Evolutionary conservation across 2,113 vertebrate species (phyloP).

Genomic region (Tenrec ecaudatus): DNA sequence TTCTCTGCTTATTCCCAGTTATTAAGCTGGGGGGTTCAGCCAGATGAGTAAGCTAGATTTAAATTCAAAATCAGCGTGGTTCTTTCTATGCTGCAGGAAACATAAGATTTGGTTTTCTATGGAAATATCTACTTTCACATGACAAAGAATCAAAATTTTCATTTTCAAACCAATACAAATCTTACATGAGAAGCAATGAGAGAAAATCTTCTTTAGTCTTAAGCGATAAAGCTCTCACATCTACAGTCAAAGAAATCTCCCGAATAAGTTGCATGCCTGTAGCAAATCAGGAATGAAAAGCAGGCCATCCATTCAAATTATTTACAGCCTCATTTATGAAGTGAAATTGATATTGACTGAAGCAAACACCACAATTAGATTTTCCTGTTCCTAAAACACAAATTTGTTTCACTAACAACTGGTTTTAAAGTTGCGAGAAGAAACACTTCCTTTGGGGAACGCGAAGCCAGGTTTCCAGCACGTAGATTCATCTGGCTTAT

Average conservation of each 20-base stretch:
- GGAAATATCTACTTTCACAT: slow-evolving; percentile 31
- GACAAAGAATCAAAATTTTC: slow-evolving; percentile 53
- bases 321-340: slow-evolving; percentile 42
- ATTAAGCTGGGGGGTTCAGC: background rate
- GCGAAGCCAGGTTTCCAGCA: background rate
- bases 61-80: slow-evolving; percentile 28
- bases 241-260: background rate
- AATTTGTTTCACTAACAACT: background rate
- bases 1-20: background rate
- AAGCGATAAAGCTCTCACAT: background rate
- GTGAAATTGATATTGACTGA: background rate
- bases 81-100: slow-evolving; percentile 27
- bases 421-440: background rate
- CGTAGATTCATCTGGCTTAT: background rate
- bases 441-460: slow-evolving; percentile 12
- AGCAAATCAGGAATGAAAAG: slow-evolving; percentile 9
- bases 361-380: background rate
- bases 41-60: background rate
- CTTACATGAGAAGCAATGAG: slow-evolving; percentile 23
- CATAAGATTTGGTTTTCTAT: slow-evolving; percentile 34
- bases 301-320: slow-evolving; percentile 36
- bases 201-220: background rate
- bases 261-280: slow-evolving; percentile 19
- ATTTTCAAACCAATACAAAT: slow-evolving; percentile 56
- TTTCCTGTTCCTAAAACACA: slow-evolving; percentile 56